Base-by-base conservation (phyloP, 2,113 vertebrate genomes). In the Vulpes lagopus region DNA sequence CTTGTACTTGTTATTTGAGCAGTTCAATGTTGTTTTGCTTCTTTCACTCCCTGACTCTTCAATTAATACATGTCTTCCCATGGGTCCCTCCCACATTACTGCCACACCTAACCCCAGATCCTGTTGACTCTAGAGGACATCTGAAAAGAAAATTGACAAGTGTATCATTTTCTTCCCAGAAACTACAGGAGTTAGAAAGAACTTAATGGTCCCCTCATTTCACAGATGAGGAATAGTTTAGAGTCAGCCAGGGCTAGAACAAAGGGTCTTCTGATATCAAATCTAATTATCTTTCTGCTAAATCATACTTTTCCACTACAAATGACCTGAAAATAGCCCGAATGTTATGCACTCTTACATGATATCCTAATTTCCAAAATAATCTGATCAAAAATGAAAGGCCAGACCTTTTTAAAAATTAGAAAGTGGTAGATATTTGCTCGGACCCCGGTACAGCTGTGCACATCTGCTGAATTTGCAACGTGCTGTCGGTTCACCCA, bases 251-350 rank as follows among this genome's bases (percentile, higher is more conserved):
- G 57, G 90, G 79, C 22, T 57, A 62, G 73, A 85, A 59, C 87
- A 95, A 80, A 96, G 76, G 62, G 27, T 89, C 65, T 95, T 89
- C 65, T 96, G 82, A 85, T 10, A 91, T 80, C 84, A 95, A 74
- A 91, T 91, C n/a, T 76, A 71, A 87, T 94, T 94, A 93, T 91
- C 81, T 76, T 78, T 71, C 11, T 65, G 59, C 25, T 82, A 98
- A 95, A 89, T 83, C 71, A 78, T 57, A 78, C 35, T 81, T 96
- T 96, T 94, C 43, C 12, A 60, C 43, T 89, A 32, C 20, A 88
- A 89, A 53, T 81, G 86, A 95, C 59, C 62, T 95, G 69, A 81
- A 92, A 49, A 94, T 84, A 27, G 7, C 57, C 55, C 38, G n/a
- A 89, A 53, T 85, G 71, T 74, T 87, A 65, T n/a, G 12, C 25